Base-by-base conservation (phyloP, 2,113 vertebrate species). In the Gymnogyps californianus region DNA sequence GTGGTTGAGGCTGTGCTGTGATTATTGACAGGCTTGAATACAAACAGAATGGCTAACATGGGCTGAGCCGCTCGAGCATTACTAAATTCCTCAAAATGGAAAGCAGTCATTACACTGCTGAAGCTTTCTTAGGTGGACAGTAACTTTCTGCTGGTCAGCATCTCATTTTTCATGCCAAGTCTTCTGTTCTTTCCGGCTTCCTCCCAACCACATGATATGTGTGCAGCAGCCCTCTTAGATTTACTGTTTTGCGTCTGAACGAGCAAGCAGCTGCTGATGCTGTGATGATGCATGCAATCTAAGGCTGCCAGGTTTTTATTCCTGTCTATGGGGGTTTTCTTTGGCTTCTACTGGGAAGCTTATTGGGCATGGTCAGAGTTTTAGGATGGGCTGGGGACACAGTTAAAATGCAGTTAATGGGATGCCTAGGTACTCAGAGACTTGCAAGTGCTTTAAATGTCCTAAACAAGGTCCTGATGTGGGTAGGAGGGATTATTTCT, bases 111-210 rank as follows among this genome's bases (percentile, higher is more conserved):
- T 89, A 55, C 58, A 3, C 36, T 67, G 42, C 69, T 47, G 51
- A 64, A 93, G 52, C 78, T 91, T 94, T 95, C 90, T 76, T n/a
- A 94, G 87, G 58, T 75, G 69, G 85, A 71, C 52, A 51, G 59
- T 36, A 81, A 89, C 84, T 96, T 98, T 96, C 72, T 93, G 90
- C 96, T 86, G 87, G 92, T 97, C 92, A 96, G 94, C 95, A 97
- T 32, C 75, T 93, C 55, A 4, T 97, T 98, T 98, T 97, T 97
- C 95, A 94, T 54, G 61, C 61, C 26, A n/a, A 67, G 59, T 64
- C 61, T 78, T 92, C 86, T 42, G 44, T 69, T 95, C 92, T 97
- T 92, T 81, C 95, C 70, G 8, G 87, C 81, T 83, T 94, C 77
- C 93, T 96, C 85, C 61, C 77, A 38, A n/a, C 38, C 64, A 13